Evolutionary conservation across 2,797 vertebrate species (phyloP).

Genomic region (Staurois parvus): DNA sequence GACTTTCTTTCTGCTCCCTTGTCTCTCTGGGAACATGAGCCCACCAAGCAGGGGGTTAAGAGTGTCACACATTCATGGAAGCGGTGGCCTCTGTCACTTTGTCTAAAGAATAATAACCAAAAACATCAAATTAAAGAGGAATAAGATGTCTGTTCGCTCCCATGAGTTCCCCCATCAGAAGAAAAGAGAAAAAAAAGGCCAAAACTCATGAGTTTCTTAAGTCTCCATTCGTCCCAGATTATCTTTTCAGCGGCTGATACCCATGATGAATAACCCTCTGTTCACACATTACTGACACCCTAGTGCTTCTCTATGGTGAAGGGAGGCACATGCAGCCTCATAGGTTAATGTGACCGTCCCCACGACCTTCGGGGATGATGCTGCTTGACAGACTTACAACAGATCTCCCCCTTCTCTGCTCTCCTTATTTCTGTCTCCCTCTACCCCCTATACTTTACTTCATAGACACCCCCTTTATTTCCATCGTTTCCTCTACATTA

Average conservation of each 20-base stretch:
- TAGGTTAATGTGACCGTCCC: constrained; percentile 88
- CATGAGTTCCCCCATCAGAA: constrained; percentile 74
- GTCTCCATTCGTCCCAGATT: constrained; percentile 97
- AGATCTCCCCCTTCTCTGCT: constrained; percentile 71
- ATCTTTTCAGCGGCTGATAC: constrained; percentile 90
- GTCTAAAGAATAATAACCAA: constrained; percentile 61
- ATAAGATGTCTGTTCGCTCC: constrained; percentile 86
- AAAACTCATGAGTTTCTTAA: constrained; percentile 87
- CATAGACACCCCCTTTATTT: constrained; percentile 47
- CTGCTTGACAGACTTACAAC: constrained; percentile 82
- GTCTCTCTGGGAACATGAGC: constrained; percentile 57
- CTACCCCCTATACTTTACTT: constrained; percentile 55
- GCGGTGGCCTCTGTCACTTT: constrained; percentile 73
- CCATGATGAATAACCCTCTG: constrained; percentile 87
- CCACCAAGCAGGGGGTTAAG: constrained; percentile 67
- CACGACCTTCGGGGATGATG: constrained; percentile 83
- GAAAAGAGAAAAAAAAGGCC: constrained; percentile 56
- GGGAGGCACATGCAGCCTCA: constrained; percentile 79
- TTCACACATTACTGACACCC: constrained; percentile 87
- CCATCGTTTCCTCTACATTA: constrained; percentile 55
- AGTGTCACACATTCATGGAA: constrained; percentile 82
- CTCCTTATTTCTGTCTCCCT: constrained; percentile 67
- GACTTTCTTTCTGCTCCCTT: constrained; percentile 27
- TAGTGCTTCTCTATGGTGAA: constrained; percentile 86
- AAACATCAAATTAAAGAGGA: constrained; percentile 78